phyloP scores from a whole-genome alignment of 2,888 invertebrate species.

The Scelioninae gen. 1 region DNA sequence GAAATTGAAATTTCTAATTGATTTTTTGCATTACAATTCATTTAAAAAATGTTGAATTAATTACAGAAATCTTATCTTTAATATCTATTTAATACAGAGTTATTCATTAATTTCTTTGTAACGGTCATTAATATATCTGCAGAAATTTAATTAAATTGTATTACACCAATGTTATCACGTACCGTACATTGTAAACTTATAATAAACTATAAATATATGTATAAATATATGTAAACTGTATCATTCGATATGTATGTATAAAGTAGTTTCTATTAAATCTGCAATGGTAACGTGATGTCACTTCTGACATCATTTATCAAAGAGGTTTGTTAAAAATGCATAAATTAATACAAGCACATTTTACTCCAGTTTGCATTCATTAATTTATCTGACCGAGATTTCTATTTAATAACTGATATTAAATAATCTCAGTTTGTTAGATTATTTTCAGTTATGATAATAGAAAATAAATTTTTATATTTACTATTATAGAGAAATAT shows the following conservation, averaged over 20 bases:
- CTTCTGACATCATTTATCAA: slow-evolving; percentile 37
- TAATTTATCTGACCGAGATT: not conserved
- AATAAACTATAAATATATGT: no score
- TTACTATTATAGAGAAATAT: no score
- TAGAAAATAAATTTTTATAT: not conserved
- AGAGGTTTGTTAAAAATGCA: not conserved
- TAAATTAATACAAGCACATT: not conserved
- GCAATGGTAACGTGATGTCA: slow-evolving; percentile 39
- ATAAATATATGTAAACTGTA: no score
- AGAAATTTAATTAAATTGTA: not conserved
- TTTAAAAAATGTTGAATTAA: no score
- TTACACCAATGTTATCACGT: slow-evolving; percentile 3
- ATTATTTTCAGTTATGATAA: not conserved
- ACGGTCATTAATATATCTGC: no score
- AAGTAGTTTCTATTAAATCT: slow-evolving; percentile 23
- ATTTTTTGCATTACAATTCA: no score
- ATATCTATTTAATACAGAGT: no score
- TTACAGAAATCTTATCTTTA: no score
- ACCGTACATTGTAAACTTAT: not conserved
- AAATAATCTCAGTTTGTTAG: no score
- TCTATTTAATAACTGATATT: no score
- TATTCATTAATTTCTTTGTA: no score
- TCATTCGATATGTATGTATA: slow-evolving; percentile 1
- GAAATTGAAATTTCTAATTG: no score
- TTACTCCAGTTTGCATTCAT: not conserved